Evolutionary conservation across 2,113 vertebrate species (phyloP).

Genomic region (Megaleporinus macrocephalus): DNA sequence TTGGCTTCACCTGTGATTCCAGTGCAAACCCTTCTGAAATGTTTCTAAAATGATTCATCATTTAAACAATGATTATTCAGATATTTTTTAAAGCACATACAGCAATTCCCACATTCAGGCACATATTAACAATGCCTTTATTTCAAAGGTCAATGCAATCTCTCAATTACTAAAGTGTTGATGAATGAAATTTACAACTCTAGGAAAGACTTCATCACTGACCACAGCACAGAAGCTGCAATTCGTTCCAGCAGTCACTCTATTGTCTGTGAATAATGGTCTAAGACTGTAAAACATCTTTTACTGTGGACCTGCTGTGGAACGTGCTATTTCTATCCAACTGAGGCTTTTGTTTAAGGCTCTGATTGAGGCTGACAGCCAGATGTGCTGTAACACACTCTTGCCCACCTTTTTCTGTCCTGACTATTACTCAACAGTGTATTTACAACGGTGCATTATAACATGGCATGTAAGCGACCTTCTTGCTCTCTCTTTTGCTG

Average conservation of each 20-base stretch:
- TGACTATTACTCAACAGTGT: background rate
- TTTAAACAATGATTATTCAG: background rate
- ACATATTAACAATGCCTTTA: background rate
- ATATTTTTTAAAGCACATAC: background rate
- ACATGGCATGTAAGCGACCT: background rate
- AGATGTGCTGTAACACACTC: background rate
- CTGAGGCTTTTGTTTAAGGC: background rate
- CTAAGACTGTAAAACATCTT: background rate
- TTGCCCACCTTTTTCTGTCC: background rate
- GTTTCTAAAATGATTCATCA: background rate
- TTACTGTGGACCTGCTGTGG: slow-evolving; percentile 13
- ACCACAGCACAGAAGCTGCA: background rate
- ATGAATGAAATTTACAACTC: slow-evolving; percentile 25
- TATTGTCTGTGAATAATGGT: slow-evolving; percentile 13
- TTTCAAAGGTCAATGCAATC: background rate
- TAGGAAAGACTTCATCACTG: slow-evolving; percentile 24
- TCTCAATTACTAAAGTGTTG: background rate
- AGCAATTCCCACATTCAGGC: background rate
- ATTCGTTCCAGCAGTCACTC: slow-evolving; percentile 22
- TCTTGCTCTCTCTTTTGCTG: background rate
- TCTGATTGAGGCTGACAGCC: slow-evolving; percentile 4
- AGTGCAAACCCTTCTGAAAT: background rate
- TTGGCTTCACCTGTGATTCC: background rate
- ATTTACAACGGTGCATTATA: background rate
- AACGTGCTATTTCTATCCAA: background rate